These are phyloP conservation scores for Panopea generosa DNA, from an alignment of 2,888 invertebrate genomes.

Conservation along the genomic window DNA sequence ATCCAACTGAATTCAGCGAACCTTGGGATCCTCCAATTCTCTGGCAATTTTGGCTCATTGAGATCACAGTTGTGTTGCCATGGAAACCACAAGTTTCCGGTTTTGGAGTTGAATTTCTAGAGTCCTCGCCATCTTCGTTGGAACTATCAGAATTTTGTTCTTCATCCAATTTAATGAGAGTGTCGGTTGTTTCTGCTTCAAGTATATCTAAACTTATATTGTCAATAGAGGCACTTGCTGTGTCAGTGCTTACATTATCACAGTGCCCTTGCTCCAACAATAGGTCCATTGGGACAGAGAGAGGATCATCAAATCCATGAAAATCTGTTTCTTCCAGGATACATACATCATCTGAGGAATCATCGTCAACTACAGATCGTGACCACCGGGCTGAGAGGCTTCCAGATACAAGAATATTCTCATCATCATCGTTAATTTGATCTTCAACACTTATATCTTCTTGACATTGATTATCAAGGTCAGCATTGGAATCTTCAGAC, in stretches of 20 bases:
- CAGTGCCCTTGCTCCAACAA: slow-evolving; percentile 22
- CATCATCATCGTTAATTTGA: slow-evolving; percentile 46
- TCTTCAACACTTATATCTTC: slow-evolving; percentile 25
- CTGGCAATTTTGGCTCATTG: slow-evolving; percentile 1
- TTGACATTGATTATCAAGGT: slow-evolving; percentile 27
- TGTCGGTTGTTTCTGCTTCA: slow-evolving; percentile 21
- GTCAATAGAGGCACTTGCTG: slow-evolving; percentile 54
- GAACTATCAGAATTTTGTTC: slow-evolving; percentile 31
- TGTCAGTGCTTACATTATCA: slow-evolving; percentile 56
- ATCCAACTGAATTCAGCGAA: slow-evolving; percentile 44
- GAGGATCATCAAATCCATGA: neutral
- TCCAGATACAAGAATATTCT: slow-evolving; percentile 49
- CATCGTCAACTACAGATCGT: slow-evolving; percentile 33
- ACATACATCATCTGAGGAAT: slow-evolving; percentile 51
- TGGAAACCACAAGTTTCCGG: slow-evolving; percentile 21
- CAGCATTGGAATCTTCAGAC: slow-evolving; percentile 48
- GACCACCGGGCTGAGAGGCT: slow-evolving; percentile 49
- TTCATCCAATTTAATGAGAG: neutral
- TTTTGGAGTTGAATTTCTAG: slow-evolving; percentile 45
- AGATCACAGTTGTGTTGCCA: slow-evolving; percentile 35
- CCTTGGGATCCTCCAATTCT: slow-evolving; percentile 21
- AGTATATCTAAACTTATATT: slow-evolving; percentile 39
- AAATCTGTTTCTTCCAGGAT: slow-evolving; percentile 21
- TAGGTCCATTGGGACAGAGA: neutral
- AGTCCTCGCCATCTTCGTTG: slow-evolving; percentile 16